Conservation (phyloP, 2,113 vertebrate species). For the Pseudorasbora parva region DNA sequence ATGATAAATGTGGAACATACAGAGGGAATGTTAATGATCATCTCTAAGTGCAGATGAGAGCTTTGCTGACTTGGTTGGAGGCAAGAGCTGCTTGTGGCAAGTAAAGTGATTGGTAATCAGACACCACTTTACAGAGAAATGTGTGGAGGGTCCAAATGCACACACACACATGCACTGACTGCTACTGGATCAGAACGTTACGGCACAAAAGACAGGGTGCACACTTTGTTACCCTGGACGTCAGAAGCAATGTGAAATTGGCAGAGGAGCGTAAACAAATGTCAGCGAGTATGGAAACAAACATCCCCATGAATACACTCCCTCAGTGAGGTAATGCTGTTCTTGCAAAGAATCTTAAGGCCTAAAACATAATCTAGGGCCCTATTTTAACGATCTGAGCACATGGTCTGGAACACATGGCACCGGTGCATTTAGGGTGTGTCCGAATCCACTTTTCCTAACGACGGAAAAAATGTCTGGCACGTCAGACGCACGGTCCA, state of each 20-base stretch:
- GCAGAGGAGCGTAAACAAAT: constrained; percentile 53
- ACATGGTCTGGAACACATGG: too few relatives aligned
- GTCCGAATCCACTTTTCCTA: too few relatives aligned
- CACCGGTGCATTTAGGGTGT: too few relatives aligned
- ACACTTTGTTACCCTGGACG: constrained; percentile 53
- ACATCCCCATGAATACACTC: constrained; percentile 4
- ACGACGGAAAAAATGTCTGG: too few relatives aligned
- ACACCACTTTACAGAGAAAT: constrained; percentile 45
- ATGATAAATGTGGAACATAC: not conserved
- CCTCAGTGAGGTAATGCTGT: constrained; percentile 30
- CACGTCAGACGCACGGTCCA: too few relatives aligned
- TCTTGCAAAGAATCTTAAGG: not conserved
- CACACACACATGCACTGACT: too few relatives aligned
- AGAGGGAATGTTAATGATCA: constrained; percentile 24
- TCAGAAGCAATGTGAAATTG: constrained; percentile 58
- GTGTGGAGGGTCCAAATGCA: not conserved
- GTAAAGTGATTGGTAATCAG: constrained; percentile 58
- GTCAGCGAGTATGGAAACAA: constrained; percentile 46
- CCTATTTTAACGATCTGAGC: too few relatives aligned
- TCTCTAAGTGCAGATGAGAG: not conserved
- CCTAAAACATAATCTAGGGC: not conserved
- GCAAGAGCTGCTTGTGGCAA: constrained; percentile 48
- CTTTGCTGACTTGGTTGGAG: constrained; percentile 2
- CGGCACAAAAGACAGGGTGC: constrained; percentile 20
- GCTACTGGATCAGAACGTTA: not conserved